phyloP scores from a whole-genome alignment of 2,113 vertebrate species.

The Orcinus orca region DNA sequence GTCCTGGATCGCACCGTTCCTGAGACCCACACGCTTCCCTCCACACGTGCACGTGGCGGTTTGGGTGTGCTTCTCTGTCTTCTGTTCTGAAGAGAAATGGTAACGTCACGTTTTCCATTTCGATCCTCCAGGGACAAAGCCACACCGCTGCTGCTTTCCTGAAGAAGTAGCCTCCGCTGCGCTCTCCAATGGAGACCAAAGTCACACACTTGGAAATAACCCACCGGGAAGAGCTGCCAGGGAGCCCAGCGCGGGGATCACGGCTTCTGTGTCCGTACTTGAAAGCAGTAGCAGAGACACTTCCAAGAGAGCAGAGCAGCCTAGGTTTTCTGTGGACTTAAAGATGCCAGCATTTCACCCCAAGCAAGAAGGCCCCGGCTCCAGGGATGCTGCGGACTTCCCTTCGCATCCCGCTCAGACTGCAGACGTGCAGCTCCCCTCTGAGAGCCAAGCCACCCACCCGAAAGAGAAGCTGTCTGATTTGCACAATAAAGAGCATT shows the following conservation, averaged over 20 bases:
- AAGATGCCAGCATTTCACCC: constrained; percentile 84
- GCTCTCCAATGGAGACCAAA: constrained; percentile 81
- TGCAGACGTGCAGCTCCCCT: constrained; percentile 43
- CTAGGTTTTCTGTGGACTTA: constrained; percentile 80
- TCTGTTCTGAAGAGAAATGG: not conserved
- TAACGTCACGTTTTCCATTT: constrained; percentile 59
- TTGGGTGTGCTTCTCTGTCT: not conserved
- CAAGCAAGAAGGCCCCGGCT: constrained; percentile 74
- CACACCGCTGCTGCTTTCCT: constrained; percentile 85
- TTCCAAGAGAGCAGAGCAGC: constrained; percentile 79
- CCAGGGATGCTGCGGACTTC: constrained; percentile 47
- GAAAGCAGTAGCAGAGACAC: constrained; percentile 71
- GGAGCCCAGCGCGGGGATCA: constrained; percentile 65
- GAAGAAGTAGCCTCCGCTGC: constrained; percentile 74
- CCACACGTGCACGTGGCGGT: not conserved
- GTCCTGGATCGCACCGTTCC: not conserved
- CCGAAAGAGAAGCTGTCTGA: constrained; percentile 65
- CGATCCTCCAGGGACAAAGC: constrained; percentile 87
- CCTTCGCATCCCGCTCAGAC: not conserved
- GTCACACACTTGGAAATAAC: constrained; percentile 66
- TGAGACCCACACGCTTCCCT: not conserved
- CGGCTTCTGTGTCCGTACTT: constrained; percentile 49
- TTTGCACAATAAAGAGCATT: constrained; percentile 57
- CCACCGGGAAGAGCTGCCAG: not conserved
- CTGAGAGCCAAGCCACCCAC: constrained; percentile 58